Evolutionary conservation across 2,888 invertebrate genomes (phyloP).

Genomic region (Kryphioiulus occultus): DNA sequence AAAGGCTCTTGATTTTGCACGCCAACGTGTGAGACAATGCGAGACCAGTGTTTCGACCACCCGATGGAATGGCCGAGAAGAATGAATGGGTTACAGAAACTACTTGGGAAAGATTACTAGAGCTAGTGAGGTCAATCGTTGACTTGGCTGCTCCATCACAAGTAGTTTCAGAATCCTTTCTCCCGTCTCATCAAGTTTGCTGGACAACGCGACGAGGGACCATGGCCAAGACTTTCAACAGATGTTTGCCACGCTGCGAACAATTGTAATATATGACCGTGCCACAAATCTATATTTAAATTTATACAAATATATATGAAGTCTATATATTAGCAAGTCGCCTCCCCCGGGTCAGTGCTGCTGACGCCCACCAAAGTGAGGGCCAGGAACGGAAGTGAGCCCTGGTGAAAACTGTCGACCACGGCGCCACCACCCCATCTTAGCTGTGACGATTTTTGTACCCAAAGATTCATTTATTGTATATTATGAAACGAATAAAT

Average conservation of each 20-base stretch:
- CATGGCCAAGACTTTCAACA: background rate
- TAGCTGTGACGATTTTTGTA: slow-evolving; percentile 5
- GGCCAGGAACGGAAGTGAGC: background rate
- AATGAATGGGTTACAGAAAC: too few species aligned
- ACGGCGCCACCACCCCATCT: background rate
- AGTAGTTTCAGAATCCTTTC: too few species aligned
- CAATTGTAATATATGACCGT: background rate
- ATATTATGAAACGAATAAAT: background rate
- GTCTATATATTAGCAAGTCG: background rate
- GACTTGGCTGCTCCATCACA: too few species aligned
- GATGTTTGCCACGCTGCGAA: background rate
- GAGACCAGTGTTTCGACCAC: too few species aligned
- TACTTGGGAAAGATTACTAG: too few species aligned
- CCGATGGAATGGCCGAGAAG: too few species aligned
- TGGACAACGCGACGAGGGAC: background rate
- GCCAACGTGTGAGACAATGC: too few species aligned
- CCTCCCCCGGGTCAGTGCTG: background rate
- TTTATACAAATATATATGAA: background rate
- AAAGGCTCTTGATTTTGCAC: too few species aligned
- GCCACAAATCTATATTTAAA: background rate
- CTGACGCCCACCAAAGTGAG: background rate
- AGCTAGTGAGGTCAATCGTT: too few species aligned
- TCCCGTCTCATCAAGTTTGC: background rate
- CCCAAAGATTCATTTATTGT: slow-evolving; percentile 5
- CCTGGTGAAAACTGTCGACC: background rate